Evolutionary conservation across 2,113 vertebrate species (phyloP).

Genomic region (Nesogale talazaci): DNA sequence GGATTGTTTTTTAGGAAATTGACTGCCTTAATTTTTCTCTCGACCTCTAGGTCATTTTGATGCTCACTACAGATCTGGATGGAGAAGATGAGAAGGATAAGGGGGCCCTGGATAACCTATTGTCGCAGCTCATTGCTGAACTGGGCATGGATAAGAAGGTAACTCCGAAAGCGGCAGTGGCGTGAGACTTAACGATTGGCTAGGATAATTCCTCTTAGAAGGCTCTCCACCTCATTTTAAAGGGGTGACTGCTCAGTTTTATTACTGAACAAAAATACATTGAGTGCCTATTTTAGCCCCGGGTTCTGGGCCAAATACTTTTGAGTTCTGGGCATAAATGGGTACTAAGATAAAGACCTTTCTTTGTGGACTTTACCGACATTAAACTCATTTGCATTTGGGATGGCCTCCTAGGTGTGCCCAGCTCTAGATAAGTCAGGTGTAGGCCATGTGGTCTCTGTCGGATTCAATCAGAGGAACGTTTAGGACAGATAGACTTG

Average conservation of each 20-base stretch:
- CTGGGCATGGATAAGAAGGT: constrained; percentile 98
- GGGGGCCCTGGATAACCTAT: constrained; percentile 96
- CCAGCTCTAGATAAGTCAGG: neutral
- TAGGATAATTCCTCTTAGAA: neutral
- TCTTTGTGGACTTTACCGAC: neutral
- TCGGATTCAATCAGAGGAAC: neutral
- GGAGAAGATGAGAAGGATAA: constrained; percentile 99
- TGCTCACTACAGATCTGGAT: constrained; percentile 98
- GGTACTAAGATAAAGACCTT: neutral
- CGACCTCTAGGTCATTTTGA: constrained; percentile 92
- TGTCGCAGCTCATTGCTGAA: constrained; percentile 96
- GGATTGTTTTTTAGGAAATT: neutral
- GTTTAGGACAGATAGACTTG: neutral
- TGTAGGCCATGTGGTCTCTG: neutral
- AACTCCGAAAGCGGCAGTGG: neutral
- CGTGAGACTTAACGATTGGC: neutral
- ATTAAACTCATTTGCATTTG: neutral
- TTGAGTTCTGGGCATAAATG: neutral
- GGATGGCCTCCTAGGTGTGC: neutral
- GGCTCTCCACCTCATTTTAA: neutral
- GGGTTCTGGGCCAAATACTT: neutral
- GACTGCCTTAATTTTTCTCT: neutral
- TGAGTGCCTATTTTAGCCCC: neutral
- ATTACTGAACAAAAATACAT: neutral
- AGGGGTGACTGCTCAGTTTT: neutral